Evolutionary conservation across 1,140 invertebrate species (phyloP), one percentile per base, ranked within the genome.

Genomic region (Drosophila orosa): DNA sequence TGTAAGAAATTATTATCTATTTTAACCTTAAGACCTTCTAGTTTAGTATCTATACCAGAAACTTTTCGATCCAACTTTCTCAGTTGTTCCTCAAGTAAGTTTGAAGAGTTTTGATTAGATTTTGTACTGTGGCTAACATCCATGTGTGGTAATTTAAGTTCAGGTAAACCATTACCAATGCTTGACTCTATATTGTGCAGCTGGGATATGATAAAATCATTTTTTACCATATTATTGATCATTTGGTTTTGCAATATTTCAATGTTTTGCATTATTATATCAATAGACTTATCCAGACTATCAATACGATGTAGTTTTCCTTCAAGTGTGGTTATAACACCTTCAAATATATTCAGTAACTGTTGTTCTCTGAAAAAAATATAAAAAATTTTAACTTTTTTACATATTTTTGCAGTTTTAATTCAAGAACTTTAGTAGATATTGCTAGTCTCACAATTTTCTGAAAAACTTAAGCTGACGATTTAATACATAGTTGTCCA

Each of bases 321-420:
- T 91, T 98, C 96, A 73, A 98, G 92, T 13, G 96, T 97, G 60
- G 96, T 96, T 22, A 97, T 96, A 72, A 97, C 96, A 10, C 96
- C 96, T 92, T 97, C 97, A 92, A 97, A 97, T 31, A 98, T 95
- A 82, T 96, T 96, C 92, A 97, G 96, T 39, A 97, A 94, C 91
- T 97, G 97, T 91, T 97, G 96, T 91, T 97, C 96, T 92, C 96
- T 97, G 95, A 47, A 95, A 95, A 8, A 15, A 40, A 22, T n/a
- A 9, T 5, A 8, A 44, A 58, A 15, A 17, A 40, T 9, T 9
- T 40, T 1, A 40, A 40, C 17, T 44, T 44, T 13, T 44, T 37
- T 15, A 37, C 0, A 12, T 12, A 33, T 33, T 31, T 31, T 31
- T 4, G n/a, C n/a, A n/a, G n/a, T n/a, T n/a, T n/a, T n/a, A n/a